Evolutionary conservation across 2,888 invertebrate genomes (phyloP).

Genomic region (Malachius bipustulatus): DNA sequence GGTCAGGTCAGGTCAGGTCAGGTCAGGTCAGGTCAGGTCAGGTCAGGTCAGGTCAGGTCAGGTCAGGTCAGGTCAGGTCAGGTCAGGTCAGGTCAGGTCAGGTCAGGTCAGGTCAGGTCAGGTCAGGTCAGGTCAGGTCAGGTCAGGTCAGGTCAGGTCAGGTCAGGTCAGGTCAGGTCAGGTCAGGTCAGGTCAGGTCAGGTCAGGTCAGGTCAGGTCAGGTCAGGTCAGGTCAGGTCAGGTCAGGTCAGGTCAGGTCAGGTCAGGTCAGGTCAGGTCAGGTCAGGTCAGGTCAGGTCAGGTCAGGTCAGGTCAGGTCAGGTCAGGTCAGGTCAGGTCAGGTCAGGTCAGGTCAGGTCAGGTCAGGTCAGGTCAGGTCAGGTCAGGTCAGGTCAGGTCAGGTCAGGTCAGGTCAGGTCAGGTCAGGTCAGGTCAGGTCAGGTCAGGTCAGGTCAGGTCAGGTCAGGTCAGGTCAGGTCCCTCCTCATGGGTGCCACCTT

Average conservation of each 20-base stretch:
- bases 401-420: conserved; percentile 5
- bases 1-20: conserved; percentile 3
- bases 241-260: conserved; percentile 3
- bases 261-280: conserved; percentile 3
- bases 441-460: conserved; percentile 16
- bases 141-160: conserved; percentile 3
- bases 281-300: conserved; percentile 3
- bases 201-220: conserved; percentile 3
- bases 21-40: conserved; percentile 3
- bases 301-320: conserved; percentile 3
- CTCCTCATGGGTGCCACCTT: conserved; percentile 13
- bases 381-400: conserved; percentile 3
- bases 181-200: conserved; percentile 3
- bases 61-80: conserved; percentile 3
- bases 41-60: conserved; percentile 3
- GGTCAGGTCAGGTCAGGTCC: conserved; percentile 12
- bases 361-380: conserved; percentile 3
- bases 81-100: conserved; percentile 3
- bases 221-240: conserved; percentile 3
- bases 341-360: conserved; percentile 3
- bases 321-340: conserved; percentile 3
- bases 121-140: conserved; percentile 3
- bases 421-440: conserved; percentile 11
- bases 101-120: conserved; percentile 3
- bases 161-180: conserved; percentile 3